Evolutionary conservation across 35 echinoderm and acorn worm genomes (phyloP).

Genomic region (Ptychodera flava): DNA sequence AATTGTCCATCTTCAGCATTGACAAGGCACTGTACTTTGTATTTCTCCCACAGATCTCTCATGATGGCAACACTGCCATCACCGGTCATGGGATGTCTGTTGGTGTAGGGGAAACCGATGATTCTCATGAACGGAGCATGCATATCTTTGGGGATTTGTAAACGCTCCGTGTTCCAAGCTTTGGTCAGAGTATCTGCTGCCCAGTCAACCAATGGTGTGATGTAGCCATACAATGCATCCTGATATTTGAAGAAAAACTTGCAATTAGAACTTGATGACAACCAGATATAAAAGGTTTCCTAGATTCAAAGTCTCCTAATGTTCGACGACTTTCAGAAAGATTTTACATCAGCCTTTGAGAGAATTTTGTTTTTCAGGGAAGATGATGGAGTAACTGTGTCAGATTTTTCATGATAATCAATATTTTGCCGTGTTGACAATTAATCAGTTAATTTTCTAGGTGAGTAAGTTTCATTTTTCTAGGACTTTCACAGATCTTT

Average conservation of each 20-base stretch:
- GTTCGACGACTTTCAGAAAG: no score
- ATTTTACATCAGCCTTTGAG: no score
- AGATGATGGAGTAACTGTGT: no score
- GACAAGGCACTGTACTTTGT: conserved; percentile 1
- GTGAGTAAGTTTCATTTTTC: no score
- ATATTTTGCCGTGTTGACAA: no score
- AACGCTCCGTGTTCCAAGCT: conserved; percentile 48
- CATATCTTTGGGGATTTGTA: conserved; percentile 29
- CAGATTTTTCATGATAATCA: no score
- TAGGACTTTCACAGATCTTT: no score
- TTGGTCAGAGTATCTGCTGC: conserved; percentile 71
- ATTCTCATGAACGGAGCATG: conserved; percentile 70
- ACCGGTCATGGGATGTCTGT: not conserved
- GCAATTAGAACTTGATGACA: no score
- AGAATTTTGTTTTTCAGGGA: no score
- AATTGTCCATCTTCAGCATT: conserved; percentile 19
- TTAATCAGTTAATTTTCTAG: no score
- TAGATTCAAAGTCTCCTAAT: no score
- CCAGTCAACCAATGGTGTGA: conserved; percentile 31
- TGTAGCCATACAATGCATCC: conserved; percentile 41
- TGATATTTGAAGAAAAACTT: not conserved
- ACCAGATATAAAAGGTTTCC: no score
- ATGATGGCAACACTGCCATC: not conserved
- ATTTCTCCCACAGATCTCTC: conserved; percentile 11
- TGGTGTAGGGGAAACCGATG: conserved; percentile 38